Percentiles rank a stretch among this genome's conserved stretches.
Conservation (phyloP, 1,140 invertebrate species). For the Pantala flavescens region DNA sequence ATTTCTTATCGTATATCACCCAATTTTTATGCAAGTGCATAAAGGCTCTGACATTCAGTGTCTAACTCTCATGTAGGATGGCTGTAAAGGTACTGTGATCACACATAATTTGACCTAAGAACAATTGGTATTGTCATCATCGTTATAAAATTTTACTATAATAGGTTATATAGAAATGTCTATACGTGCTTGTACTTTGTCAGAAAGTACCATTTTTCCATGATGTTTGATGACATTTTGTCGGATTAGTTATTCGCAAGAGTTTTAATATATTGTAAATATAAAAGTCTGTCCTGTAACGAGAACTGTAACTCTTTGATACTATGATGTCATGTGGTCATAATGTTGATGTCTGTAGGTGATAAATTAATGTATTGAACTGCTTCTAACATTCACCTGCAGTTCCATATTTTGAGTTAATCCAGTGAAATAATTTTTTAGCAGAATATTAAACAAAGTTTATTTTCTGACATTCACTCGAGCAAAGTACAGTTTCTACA, state of each 20-base stretch:
- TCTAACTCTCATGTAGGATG: background rate
- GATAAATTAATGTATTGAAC: background rate
- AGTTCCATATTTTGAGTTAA: background rate
- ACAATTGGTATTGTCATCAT: constrained; percentile 8
- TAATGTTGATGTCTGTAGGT: constrained; percentile 6
- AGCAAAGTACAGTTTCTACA: background rate
- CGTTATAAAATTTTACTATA: constrained; percentile 4
- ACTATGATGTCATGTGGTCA: constrained; percentile 2
- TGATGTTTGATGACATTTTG: constrained; percentile 10
- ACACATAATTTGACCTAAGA: background rate
- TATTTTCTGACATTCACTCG: background rate
- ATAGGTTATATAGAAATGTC: background rate
- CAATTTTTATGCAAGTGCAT: background rate
- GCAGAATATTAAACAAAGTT: background rate
- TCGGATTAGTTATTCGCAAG: constrained; percentile 1
- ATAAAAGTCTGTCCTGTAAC: constrained; percentile 1
- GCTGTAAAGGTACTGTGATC: constrained; percentile 8
- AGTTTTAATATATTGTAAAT: background rate
- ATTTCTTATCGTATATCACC: background rate
- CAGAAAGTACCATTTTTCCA: constrained; percentile 5
- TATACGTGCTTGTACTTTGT: constrained; percentile 6
- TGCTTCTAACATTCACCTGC: background rate
- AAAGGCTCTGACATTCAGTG: constrained; percentile 4
- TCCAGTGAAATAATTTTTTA: background rate
- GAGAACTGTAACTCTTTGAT: constrained; percentile 6